Evolutionary conservation across 2,113 vertebrate species (phyloP).

Genomic region (Muntiacus reevesi): DNA sequence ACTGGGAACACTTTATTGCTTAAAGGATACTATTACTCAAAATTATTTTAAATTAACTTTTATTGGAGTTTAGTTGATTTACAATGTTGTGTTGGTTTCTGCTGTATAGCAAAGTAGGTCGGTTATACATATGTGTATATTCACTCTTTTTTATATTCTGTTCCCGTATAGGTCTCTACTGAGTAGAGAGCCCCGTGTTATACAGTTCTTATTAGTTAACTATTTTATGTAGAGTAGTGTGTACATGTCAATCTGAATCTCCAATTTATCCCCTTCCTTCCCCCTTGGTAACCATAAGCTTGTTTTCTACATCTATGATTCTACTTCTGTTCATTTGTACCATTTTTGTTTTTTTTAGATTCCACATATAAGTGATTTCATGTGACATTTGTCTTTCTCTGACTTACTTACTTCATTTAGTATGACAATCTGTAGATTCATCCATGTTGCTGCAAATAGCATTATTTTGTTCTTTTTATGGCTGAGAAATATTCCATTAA

Average conservation of each 20-base stretch:
- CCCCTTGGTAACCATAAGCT: neutral
- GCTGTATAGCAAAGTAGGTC: neutral
- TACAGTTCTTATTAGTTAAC: neutral
- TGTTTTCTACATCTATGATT: neutral
- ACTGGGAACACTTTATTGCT: neutral
- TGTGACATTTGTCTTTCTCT: neutral
- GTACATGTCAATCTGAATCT: neutral
- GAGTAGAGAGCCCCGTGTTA: neutral
- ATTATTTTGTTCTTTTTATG: neutral
- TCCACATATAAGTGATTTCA: neutral
- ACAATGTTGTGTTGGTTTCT: neutral
- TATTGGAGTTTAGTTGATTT: neutral
- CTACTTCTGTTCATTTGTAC: neutral
- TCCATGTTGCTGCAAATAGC: neutral
- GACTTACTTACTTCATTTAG: neutral
- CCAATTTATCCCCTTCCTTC: neutral
- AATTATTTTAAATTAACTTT: neutral
- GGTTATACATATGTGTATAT: neutral
- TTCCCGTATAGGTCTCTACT: neutral
- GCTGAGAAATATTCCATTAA: neutral
- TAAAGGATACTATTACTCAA: neutral
- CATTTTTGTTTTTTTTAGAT: neutral
- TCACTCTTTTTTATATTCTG: neutral
- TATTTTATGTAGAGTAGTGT: neutral
- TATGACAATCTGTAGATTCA: neutral